phyloP scores from a whole-genome alignment of 1,140 invertebrate species.

The Steinernema khuongi region DNA sequence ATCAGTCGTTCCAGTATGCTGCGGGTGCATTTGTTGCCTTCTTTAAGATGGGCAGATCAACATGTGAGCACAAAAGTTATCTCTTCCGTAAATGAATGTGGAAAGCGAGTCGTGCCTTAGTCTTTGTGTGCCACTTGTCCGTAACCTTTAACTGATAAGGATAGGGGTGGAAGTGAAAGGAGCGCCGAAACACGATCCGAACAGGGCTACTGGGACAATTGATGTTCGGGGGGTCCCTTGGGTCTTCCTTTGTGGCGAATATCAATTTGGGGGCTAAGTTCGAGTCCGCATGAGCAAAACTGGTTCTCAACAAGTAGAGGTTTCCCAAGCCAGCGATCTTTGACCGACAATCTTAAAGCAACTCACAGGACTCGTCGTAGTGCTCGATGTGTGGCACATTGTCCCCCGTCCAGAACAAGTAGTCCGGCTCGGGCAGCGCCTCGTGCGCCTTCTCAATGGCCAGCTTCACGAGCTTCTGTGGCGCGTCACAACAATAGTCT shows the following conservation, averaged over 20 bases:
- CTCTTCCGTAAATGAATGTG: no score
- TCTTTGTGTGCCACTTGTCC: no score
- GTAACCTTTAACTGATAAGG: no score
- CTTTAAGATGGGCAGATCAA: no score
- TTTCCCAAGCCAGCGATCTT: no score
- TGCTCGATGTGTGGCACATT: slow-evolving; percentile 50
- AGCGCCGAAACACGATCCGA: slow-evolving; percentile 13
- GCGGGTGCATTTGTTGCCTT: no score
- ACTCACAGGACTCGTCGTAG: slow-evolving; percentile 41
- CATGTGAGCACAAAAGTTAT: no score
- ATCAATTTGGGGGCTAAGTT: slow-evolving; percentile 20
- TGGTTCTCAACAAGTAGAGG: not conserved
- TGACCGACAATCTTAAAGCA: not conserved
- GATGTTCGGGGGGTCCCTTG: no score
- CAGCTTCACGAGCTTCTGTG: slow-evolving; percentile 39
- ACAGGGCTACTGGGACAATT: not conserved
- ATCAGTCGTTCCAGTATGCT: no score
- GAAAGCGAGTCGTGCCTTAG: no score
- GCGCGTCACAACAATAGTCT: slow-evolving; percentile 49
- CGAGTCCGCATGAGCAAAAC: slow-evolving; percentile 21
- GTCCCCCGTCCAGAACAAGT: slow-evolving; percentile 55
- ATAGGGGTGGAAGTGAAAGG: no score
- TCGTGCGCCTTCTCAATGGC: slow-evolving; percentile 35
- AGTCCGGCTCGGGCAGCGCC: slow-evolving; percentile 41
- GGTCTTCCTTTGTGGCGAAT: no score